Conservation (phyloP, 2,113 vertebrate species). For the Alligator sinensis region DNA sequence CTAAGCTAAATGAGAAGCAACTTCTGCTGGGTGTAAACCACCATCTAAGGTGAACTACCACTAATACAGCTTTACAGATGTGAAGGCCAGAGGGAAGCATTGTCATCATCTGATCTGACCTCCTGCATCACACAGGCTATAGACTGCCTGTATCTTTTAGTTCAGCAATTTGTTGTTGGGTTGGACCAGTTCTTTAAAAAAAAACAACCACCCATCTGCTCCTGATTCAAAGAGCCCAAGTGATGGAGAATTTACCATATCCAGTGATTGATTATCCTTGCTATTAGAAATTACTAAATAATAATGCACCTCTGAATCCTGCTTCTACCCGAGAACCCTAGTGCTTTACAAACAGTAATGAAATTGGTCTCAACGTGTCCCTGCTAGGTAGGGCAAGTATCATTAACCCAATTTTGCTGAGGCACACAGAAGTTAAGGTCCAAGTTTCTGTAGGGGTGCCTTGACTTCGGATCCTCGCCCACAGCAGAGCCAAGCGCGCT, state of each 20-base stretch:
- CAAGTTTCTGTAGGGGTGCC: neutral
- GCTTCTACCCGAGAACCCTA: neutral
- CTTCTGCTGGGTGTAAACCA: neutral
- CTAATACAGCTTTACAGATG: too few relatives aligned
- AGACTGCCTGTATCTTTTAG: neutral
- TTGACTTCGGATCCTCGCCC: neutral
- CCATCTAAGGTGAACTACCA: neutral
- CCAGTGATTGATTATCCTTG: neutral
- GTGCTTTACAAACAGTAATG: neutral
- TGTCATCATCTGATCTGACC: neutral
- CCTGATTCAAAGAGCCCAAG: neutral
- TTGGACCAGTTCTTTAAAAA: neutral
- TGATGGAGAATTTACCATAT: neutral
- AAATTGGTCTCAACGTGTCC: neutral
- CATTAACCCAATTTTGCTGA: neutral
- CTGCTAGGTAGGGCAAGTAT: fast-evolving
- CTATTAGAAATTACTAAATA: neutral
- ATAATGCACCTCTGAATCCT: neutral
- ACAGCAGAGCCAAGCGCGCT: too few relatives aligned
- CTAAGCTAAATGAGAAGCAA: neutral
- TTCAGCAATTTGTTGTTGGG: neutral
- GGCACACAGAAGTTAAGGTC: neutral
- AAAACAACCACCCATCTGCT: neutral
- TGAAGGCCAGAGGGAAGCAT: neutral
- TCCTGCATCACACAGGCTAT: neutral